phyloP scores from a whole-genome alignment of 2,888 invertebrate genomes.

The Macropis europaea region DNA sequence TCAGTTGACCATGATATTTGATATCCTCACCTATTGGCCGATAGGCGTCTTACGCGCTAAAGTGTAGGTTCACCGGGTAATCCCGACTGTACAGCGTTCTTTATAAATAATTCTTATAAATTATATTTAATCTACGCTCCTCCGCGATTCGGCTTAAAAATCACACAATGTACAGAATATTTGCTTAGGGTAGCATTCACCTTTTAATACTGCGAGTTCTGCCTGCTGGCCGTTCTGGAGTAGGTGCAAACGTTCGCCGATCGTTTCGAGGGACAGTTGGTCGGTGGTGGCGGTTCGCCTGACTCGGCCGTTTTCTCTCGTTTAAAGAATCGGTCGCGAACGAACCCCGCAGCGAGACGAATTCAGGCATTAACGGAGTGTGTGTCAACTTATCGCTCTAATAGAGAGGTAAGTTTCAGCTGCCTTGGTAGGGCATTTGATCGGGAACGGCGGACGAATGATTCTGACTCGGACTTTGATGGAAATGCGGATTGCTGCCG shows the following conservation, averaged over 20 bases:
- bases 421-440: slow-evolving; percentile 79
- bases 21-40: slow-evolving; percentile 39
- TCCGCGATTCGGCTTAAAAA: slow-evolving; percentile 48
- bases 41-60: slow-evolving; percentile 48
- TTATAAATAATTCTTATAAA: slow-evolving; percentile 75
- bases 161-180: slow-evolving; percentile 62
- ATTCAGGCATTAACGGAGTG: slow-evolving; percentile 51
- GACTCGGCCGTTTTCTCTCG: not conserved
- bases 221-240: too few species aligned
- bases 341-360: slow-evolving; percentile 40
- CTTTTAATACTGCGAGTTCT: slow-evolving; percentile 75
- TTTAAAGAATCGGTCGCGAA: slow-evolving; percentile 19
- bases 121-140: slow-evolving; percentile 64
- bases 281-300: slow-evolving; percentile 15
- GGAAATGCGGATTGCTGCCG: slow-evolving; percentile 77
- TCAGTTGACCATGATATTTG: slow-evolving; percentile 20
- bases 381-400: slow-evolving; percentile 70
- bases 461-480: slow-evolving; percentile 78
- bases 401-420: slow-evolving; percentile 79
- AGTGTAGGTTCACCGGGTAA: slow-evolving; percentile 61
- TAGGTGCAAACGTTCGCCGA: slow-evolving; percentile 32
- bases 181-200: slow-evolving; percentile 67
- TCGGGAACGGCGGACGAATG: slow-evolving; percentile 78
- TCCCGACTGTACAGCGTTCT: slow-evolving; percentile 71
- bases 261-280: slow-evolving; percentile 26